phyloP scores from a whole-genome alignment of 2,113 vertebrate genomes.

The Desmodus rotundus region DNA sequence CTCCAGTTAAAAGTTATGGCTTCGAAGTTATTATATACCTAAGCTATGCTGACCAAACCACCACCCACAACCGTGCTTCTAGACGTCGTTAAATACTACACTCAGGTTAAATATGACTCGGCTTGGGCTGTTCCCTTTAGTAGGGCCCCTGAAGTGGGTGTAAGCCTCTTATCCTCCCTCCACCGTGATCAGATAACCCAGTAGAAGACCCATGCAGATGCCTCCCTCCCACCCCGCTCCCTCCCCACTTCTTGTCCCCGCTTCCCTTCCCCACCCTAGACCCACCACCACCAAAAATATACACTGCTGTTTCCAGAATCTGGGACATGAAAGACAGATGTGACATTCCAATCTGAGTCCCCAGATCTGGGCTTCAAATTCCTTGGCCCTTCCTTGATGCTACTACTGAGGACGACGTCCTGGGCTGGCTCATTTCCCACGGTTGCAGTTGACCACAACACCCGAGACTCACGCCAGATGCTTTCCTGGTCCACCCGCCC shows the following conservation, averaged over 20 bases:
- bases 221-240: slow-evolving; percentile 54
- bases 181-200: slow-evolving; percentile 56
- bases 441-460: not conserved
- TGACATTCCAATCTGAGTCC: slow-evolving; percentile 60
- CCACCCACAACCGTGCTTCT: slow-evolving; percentile 45
- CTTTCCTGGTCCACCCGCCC: not conserved
- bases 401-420: not conserved
- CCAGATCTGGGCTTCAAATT: slow-evolving; percentile 27
- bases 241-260: not conserved
- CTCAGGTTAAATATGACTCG: slow-evolving; percentile 53
- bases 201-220: slow-evolving; percentile 72
- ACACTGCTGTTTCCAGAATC: slow-evolving; percentile 74
- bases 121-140: slow-evolving; percentile 40
- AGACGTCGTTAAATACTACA: slow-evolving; percentile 56
- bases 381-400: slow-evolving; percentile 2
- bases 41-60: slow-evolving; percentile 70
- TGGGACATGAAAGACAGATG: slow-evolving; percentile 62
- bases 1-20: slow-evolving; percentile 88
- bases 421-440: slow-evolving; percentile 23
- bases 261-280: slow-evolving; percentile 55
- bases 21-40: slow-evolving; percentile 78
- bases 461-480: not conserved
- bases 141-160: slow-evolving; percentile 47
- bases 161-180: slow-evolving; percentile 19
- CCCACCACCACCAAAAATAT: slow-evolving; percentile 67